These are phyloP conservation scores for Actias luna DNA, from an alignment of 2,888 invertebrate genomes.

Conservation along the genomic window DNA sequence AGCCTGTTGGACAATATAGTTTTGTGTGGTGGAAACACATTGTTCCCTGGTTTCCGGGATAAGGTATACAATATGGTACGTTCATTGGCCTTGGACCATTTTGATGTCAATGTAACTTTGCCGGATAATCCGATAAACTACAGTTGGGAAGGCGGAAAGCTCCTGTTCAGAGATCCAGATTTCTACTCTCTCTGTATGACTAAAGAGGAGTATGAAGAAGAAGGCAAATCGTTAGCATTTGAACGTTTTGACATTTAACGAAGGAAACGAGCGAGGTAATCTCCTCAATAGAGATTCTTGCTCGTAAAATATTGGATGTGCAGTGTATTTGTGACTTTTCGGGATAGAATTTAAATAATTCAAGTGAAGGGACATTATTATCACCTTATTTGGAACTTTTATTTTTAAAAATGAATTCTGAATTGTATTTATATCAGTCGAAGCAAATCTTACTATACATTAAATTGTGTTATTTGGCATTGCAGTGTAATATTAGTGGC, in stretches of 20 bases:
- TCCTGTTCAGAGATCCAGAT: slow-evolving; percentile 86
- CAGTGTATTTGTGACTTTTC: slow-evolving; percentile 17
- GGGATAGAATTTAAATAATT: background rate
- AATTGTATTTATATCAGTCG: too few relatives aligned
- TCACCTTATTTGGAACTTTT: background rate
- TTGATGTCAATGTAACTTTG: slow-evolving; percentile 85
- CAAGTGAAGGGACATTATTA: background rate
- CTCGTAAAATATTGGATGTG: slow-evolving; percentile 23
- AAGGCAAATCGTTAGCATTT: slow-evolving; percentile 84
- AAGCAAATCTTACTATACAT: too few relatives aligned
- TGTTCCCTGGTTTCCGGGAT: slow-evolving; percentile 92
- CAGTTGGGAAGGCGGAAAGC: slow-evolving; percentile 94
- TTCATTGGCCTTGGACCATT: slow-evolving; percentile 88
- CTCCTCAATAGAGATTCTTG: slow-evolving; percentile 22
- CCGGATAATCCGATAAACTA: slow-evolving; percentile 88
- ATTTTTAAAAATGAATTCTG: too few relatives aligned
- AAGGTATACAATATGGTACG: slow-evolving; percentile 85
- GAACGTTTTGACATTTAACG: slow-evolving; percentile 81
- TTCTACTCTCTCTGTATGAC: slow-evolving; percentile 88
- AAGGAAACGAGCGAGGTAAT: slow-evolving; percentile 64
- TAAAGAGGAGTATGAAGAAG: slow-evolving; percentile 94
- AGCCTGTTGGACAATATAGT: slow-evolving; percentile 92
- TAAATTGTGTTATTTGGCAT: too few relatives aligned
- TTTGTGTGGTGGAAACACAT: slow-evolving; percentile 89
- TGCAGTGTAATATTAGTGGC: too few relatives aligned